phyloP scores from a whole-genome alignment of 1,140 invertebrate species.

The Sogatella furcifera region DNA sequence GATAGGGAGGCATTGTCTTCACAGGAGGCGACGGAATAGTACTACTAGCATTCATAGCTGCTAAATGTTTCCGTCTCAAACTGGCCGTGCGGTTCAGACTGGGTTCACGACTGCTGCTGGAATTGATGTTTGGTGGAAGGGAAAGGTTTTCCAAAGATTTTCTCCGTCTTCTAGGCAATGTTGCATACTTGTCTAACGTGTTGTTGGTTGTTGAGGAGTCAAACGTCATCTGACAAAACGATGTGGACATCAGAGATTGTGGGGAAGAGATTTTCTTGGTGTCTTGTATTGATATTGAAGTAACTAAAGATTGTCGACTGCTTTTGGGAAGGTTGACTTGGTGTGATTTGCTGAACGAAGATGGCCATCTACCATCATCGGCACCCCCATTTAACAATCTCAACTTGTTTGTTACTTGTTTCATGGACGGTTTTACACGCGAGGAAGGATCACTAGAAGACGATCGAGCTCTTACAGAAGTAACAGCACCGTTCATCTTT shows the following conservation, averaged over 20 bases:
- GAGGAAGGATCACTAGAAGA: background rate
- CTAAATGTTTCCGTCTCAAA: slow-evolving; percentile 24
- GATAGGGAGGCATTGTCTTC: slow-evolving; percentile 41
- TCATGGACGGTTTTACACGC: background rate
- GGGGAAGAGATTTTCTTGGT: background rate
- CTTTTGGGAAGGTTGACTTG: background rate
- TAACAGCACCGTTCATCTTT: background rate
- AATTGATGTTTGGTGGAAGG: slow-evolving; percentile 24
- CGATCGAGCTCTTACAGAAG: background rate
- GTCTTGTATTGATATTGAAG: background rate
- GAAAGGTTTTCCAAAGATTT: slow-evolving; percentile 20
- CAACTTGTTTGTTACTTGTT: background rate
- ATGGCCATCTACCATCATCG: slow-evolving; percentile 57
- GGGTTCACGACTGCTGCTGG: slow-evolving; percentile 32
- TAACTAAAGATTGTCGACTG: background rate
- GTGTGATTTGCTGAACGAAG: slow-evolving; percentile 26
- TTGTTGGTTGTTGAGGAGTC: slow-evolving; percentile 30
- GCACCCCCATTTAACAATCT: slow-evolving; percentile 23
- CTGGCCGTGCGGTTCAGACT: slow-evolving; percentile 28
- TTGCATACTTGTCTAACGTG: slow-evolving; percentile 58
- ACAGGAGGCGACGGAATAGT: slow-evolving; percentile 26
- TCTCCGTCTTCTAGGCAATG: slow-evolving; percentile 53
- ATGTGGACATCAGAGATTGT: slow-evolving; percentile 12
- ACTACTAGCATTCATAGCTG: slow-evolving; percentile 1
- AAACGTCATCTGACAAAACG: slow-evolving; percentile 1